Base-by-base conservation (phyloP, 2,888 invertebrate genomes). In the Oligia latruncula region DNA sequence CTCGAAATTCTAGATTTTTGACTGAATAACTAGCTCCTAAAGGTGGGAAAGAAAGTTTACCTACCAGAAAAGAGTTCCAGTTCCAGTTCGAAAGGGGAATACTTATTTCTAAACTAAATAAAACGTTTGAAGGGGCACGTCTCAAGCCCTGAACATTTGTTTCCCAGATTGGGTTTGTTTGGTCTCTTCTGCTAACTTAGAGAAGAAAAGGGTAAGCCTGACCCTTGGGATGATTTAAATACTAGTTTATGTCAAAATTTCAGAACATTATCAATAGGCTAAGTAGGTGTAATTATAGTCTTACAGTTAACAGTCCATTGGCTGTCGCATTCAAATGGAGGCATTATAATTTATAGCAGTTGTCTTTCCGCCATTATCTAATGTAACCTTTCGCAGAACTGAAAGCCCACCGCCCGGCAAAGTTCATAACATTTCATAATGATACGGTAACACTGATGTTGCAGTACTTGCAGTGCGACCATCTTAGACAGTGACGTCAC, bases 311-410 rank as follows among this genome's bases (percentile, higher is more conserved):
- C 23, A n/a, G 66, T 52, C 15, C 8, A 8, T 52, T 8, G 43
- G 52, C 4, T 15, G 46, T 49, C 17, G 49, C 55, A 43, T 72
- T 74, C n/a, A 71, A 67, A 71, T 76, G 73, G 58, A 60, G 5
- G 29, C 62, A 67, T 71, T 82, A 86, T 64, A 74, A 74, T 65
- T 71, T 70, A 72, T 74, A 62, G 55, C 29, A 15, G 52, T 60
- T 73, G 46, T 58, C 72, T 62, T 82, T 58, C 13, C 67, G 58
- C 64, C 52, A 65, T 80, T 74, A 81, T 73, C 74, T 49, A 78
- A 82, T 78, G 52, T 74, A 77, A 84, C 83, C 83, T 85, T 73
- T 82, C 71, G 66, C 89, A 87, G 85, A 89, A 85, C 83, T 87
- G 85, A 88, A 87, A 85, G 88, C 78, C 55, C 2, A 55, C 20